Conservation (phyloP, 2,113 vertebrate genomes). For the Leucopsar rothschildi region DNA sequence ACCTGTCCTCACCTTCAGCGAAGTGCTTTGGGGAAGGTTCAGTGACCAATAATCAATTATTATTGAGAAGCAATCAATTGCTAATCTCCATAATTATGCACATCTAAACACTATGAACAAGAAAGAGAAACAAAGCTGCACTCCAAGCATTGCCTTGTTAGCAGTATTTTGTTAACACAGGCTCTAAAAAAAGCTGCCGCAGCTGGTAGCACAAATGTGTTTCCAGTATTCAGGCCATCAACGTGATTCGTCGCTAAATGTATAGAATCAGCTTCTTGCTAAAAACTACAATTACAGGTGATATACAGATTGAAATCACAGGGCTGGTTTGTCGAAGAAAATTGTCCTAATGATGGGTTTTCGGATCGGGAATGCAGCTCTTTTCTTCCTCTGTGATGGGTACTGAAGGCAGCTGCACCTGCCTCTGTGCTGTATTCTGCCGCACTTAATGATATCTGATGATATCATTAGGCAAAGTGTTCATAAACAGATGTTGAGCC, state of each 20-base stretch:
- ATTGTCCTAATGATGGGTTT: constrained; percentile 99
- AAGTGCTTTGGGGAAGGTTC: constrained; percentile 75
- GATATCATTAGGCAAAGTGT: constrained; percentile 99
- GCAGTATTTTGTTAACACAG: constrained; percentile 87
- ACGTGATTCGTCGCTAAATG: constrained; percentile 95
- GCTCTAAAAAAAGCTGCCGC: constrained; percentile 93
- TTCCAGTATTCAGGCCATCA: constrained; percentile 88
- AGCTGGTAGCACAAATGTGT: constrained; percentile 94
- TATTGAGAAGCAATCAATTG: constrained; percentile 89
- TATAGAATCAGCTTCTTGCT: constrained; percentile 99
- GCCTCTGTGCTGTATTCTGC: constrained; percentile 92
- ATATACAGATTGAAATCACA: constrained; percentile 99
- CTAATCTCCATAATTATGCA: constrained; percentile 96
- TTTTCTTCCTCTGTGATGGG: constrained; percentile 86
- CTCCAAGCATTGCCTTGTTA: constrained; percentile 83
- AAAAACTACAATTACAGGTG: constrained; percentile 99
- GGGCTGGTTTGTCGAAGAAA: constrained; percentile 97
- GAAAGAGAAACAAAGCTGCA: constrained; percentile 90
- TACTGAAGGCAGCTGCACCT: constrained; percentile 98
- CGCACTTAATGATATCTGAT: constrained; percentile 99
- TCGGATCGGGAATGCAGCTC: constrained; percentile 87
- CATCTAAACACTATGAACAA: constrained; percentile 91
- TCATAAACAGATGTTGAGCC: constrained; percentile 99
- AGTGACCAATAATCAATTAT: constrained; percentile 87
- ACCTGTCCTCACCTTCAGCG: constrained; percentile 76